Percentiles rank a stretch among this genome's conserved stretches.
These are phyloP conservation scores for Gnathonemus longibarbis DNA, from an alignment of 2,113 vertebrate species.

Conservation along the genomic window DNA sequence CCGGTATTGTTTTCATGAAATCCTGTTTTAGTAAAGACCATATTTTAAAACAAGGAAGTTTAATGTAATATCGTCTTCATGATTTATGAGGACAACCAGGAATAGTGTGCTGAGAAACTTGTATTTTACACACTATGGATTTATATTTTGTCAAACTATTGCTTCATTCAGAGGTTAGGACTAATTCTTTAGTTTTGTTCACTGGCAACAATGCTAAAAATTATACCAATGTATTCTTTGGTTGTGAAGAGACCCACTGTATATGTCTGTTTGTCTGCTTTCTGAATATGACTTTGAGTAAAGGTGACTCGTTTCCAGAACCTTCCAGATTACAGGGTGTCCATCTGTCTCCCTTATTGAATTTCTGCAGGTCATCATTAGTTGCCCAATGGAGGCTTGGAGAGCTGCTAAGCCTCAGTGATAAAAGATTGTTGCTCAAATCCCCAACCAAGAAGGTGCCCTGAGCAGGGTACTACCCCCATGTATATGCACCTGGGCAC, in stretches of 20 bases:
- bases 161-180: neutral
- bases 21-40: neutral
- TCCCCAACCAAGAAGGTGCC: too few species aligned
- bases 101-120: neutral
- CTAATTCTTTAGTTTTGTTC: neutral
- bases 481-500: too few species aligned
- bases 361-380: conserved; percentile 81
- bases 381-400: conserved; percentile 77
- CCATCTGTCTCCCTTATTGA: conserved; percentile 79
- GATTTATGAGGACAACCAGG: neutral
- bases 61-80: neutral
- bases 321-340: conserved; percentile 92
- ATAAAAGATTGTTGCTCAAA: conserved; percentile 43
- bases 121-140: neutral
- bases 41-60: neutral
- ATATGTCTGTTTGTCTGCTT: neutral
- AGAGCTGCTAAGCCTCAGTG: conserved; percentile 67
- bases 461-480: conserved; percentile 59
- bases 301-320: conserved; percentile 84
- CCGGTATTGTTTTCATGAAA: neutral
- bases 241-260: neutral
- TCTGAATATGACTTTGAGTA: conserved; percentile 68
- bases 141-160: neutral
- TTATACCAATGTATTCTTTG: neutral
- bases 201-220: neutral